Evolutionary conservation across 2,797 vertebrate genomes (phyloP), one percentile per base, ranked within the genome.

Genomic region (Serranus cabrilla): DNA sequence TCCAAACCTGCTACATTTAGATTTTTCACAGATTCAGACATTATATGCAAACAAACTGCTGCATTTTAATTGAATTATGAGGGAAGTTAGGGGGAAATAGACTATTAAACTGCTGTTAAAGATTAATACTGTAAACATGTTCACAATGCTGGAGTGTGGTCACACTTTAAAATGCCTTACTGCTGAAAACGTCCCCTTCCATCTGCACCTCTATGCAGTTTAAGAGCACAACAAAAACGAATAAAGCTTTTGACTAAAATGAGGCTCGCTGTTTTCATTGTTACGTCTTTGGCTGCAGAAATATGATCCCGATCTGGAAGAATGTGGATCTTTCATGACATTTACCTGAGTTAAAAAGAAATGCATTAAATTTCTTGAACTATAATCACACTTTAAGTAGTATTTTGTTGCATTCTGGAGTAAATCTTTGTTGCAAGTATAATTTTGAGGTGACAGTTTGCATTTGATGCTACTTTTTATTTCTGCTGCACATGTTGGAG

Each of bases 191-290:
- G 0, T 9, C 0, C 46, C n/a, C 8, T 37, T 40, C 55, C 4
- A 42, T 67, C 9, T 0, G 4, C 25, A 43, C 45, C 21, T 51
- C 17, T 59, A 16, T 63, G 60, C 71, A 75, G 76, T 68, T 27
- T 27, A 80, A 62, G 59, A 74, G 49, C 71, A 79, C 23, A 23
- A 60, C 27, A 13, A 60, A 80, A 52, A 68, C 27, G 0, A 76
- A 89, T 84, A 83, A 89, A 87, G 18, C 2, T 51, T 81, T 58
- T 40, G 3, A 62, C 43, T 69, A 17, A 76, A 81, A 47, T 5
- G 2, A 17, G 5, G 4, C 40, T 25, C 13, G 2, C n/a, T 76
- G 14, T 60, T 65, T 40, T 34, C 11, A 31, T 46, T 55, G 9
- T 63, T 17, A 11, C n/a, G n/a, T 11, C 18, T 34, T 43, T 46